Conservation (phyloP, 1,140 invertebrate species). For the Zophobas atratus region DNA sequence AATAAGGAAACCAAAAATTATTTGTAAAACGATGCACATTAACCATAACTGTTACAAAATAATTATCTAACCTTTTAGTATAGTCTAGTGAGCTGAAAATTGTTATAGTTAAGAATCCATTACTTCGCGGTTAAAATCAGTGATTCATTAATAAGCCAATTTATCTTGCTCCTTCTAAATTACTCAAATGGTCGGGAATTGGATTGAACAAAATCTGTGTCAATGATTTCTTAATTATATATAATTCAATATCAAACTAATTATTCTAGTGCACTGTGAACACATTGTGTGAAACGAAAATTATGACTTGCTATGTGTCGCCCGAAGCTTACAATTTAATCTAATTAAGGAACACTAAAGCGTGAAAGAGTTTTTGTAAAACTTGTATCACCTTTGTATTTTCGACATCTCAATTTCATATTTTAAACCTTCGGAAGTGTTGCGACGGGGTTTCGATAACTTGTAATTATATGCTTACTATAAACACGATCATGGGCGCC, state of each 20-base stretch:
- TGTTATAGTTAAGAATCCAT: not conserved
- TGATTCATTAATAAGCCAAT: conserved; percentile 5
- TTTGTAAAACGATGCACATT: no score
- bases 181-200: conserved; percentile 10
- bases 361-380: not conserved
- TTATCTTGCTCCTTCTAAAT: conserved; percentile 4
- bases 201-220: conserved; percentile 18
- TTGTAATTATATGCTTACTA: not conserved
- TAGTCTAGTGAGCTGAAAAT: not conserved
- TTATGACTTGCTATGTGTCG: not conserved
- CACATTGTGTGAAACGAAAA: conserved; percentile 12
- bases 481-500: no score
- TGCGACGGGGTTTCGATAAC: not conserved
- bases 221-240: conserved; percentile 36
- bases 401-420: no score
- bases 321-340: not conserved
- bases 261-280: not conserved
- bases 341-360: not conserved
- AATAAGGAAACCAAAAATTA: no score
- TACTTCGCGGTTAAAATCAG: conserved; percentile 5
- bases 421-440: no score
- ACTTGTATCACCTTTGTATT: not conserved
- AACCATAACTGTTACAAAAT: no score
- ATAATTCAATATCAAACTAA: conserved; percentile 42
- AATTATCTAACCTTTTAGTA: no score